Percentiles rank a stretch among this genome's conserved stretches.
Conservation (phyloP, 2,113 vertebrate species). For the Pterocles burchelli region DNA sequence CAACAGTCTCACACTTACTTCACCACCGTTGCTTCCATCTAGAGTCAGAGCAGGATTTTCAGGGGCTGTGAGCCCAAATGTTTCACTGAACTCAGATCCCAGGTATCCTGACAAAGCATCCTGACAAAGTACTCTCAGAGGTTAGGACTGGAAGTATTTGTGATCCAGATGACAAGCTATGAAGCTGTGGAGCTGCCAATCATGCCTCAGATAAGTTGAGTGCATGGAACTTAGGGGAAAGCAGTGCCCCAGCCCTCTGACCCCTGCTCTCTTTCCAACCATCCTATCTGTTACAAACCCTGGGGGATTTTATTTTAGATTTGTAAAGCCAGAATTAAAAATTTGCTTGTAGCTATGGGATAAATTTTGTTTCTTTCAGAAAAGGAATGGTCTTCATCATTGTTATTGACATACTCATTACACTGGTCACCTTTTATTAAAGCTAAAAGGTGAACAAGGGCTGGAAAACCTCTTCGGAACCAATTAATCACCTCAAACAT, state of each 20-base stretch:
- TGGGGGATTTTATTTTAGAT: not conserved
- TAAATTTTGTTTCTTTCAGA: not conserved
- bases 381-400: not conserved
- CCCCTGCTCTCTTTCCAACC: not conserved
- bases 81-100: not conserved
- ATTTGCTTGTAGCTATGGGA: accelerated
- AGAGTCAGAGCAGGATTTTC: not conserved
- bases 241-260: not conserved
- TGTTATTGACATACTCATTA: not conserved
- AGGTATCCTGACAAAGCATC: not conserved
- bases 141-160: not conserved
- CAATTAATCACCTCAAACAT: not conserved
- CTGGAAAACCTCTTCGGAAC: not conserved
- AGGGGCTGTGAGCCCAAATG: not conserved
- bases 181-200: not conserved
- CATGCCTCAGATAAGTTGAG: not conserved
- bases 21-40: not conserved
- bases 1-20: not conserved
- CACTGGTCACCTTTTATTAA: not conserved
- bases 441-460: not conserved
- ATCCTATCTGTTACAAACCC: not conserved
- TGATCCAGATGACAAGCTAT: not conserved
- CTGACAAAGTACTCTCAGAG: not conserved
- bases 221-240: not conserved
- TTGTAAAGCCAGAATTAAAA: not conserved